Evolutionary conservation across 2,888 invertebrate species (phyloP), one percentile per base, ranked within the genome.

Genomic region (Liopterus haemorrhoidalis): DNA sequence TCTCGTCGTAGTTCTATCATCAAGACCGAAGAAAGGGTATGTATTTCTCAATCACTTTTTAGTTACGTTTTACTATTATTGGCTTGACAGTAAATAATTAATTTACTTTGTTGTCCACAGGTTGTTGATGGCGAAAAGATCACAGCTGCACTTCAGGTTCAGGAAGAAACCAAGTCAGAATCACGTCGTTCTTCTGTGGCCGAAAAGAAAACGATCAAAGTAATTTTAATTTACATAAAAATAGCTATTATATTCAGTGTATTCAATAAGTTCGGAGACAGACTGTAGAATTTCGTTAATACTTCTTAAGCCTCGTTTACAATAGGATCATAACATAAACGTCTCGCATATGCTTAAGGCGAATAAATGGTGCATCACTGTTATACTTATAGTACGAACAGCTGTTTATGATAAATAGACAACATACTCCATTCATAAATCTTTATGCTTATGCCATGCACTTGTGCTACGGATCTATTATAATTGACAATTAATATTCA

Each of bases 91-190:
- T 5, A 44, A 44, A 8, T 9, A 15, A 35, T 12, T 11, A 37
- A 31, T 39, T 24, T 24, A 19, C 12, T 33, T 12, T 19, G 16
- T 39, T 22, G 41, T 46, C 54, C 58, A 48, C 53, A 60, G 59
- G 58, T 64, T 48, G 50, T 58, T 38, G 69, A 67, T 54, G 67
- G 65, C 30, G 64, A 63, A 53, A 53, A 57, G 32, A 67, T 62
- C 55, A 49, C 59, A 12, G 55, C 61, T 22, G 51, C 68, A 42
- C 57, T 61, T 54, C 57, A 66, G 57, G 63, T 64, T 38, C 67
- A 72, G 52, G 71, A 72, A 57, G 70, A 72, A 59, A 58, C 62
- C 27, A 70, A 60, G 51, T 61, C 66, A 40, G 72, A 73, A 54
- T 71, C 72, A 51, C 68, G 68, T 52, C 65, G 70, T 36, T 69